phyloP scores from a whole-genome alignment of 2,888 invertebrate species.

The Tenthredo amoena region DNA sequence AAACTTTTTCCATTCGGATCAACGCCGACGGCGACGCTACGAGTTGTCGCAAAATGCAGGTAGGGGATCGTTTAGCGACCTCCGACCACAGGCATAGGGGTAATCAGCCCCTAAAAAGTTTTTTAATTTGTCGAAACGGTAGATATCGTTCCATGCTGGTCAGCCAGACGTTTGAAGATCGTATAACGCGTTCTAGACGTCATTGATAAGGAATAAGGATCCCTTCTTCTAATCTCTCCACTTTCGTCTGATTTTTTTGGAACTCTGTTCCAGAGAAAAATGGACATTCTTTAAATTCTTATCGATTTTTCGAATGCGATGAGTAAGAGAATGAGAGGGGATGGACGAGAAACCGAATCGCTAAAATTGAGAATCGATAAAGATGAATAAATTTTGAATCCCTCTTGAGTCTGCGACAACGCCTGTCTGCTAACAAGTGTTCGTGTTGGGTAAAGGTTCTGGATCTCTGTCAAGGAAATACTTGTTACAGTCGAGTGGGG shows the following conservation, averaged over 20 bases:
- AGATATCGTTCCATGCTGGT: not conserved
- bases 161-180: not conserved
- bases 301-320: not conserved
- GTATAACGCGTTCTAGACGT: not conserved
- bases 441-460: constrained; percentile 15
- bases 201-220: not conserved
- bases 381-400: not conserved
- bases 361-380: not conserved
- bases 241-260: not conserved
- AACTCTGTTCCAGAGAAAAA: not conserved
- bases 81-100: constrained; percentile 6
- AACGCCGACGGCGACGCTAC: not conserved
- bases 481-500: constrained; percentile 37
- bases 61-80: constrained; percentile 9
- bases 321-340: not conserved
- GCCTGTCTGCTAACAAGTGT: not conserved
- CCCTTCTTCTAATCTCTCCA: not conserved
- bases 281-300: not conserved
- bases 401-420: not conserved
- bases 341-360: no score
- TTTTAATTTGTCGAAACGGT: not conserved
- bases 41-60: not conserved
- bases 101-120: constrained; percentile 34
- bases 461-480: constrained; percentile 22
- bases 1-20: constrained; percentile 20